phyloP scores from a whole-genome alignment of 2,113 vertebrate genomes.

The Mirza zaza region DNA sequence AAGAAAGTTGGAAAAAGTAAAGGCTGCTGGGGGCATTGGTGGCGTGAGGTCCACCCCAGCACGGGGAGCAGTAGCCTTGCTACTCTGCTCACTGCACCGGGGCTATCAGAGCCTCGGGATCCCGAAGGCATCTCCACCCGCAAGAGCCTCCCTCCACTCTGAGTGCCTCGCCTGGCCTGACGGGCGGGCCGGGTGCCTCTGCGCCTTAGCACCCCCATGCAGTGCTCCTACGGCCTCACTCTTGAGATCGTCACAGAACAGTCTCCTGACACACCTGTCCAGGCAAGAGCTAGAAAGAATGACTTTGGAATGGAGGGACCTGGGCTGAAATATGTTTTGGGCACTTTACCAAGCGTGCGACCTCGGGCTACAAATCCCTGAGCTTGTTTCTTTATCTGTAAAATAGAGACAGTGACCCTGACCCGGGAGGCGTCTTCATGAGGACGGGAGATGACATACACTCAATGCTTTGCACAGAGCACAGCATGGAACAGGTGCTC shows the following conservation, averaged over 20 bases:
- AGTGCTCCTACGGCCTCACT: neutral
- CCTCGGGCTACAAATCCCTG: neutral
- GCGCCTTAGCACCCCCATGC: neutral
- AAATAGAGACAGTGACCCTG: neutral
- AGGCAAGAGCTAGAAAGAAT: neutral
- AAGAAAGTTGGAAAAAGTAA: neutral
- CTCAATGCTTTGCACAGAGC: neutral
- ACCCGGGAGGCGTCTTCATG: neutral
- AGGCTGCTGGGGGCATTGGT: too few species aligned
- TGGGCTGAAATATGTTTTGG: neutral
- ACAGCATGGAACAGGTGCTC: accelerated
- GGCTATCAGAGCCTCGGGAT: neutral
- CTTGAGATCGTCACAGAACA: neutral
- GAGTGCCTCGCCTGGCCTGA: accelerated
- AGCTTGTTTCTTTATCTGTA: neutral
- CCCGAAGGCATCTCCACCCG: neutral
- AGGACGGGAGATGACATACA: neutral
- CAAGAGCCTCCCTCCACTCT: neutral
- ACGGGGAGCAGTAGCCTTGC: too few species aligned
- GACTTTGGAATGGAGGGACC: neutral
- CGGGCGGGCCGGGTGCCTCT: too few species aligned
- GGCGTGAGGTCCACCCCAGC: neutral
- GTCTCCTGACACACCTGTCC: neutral
- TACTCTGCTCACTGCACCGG: neutral
- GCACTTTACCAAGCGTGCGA: neutral